Evolutionary conservation across 2,797 vertebrate genomes (phyloP).

Genomic region (Anguilla anguilla): DNA sequence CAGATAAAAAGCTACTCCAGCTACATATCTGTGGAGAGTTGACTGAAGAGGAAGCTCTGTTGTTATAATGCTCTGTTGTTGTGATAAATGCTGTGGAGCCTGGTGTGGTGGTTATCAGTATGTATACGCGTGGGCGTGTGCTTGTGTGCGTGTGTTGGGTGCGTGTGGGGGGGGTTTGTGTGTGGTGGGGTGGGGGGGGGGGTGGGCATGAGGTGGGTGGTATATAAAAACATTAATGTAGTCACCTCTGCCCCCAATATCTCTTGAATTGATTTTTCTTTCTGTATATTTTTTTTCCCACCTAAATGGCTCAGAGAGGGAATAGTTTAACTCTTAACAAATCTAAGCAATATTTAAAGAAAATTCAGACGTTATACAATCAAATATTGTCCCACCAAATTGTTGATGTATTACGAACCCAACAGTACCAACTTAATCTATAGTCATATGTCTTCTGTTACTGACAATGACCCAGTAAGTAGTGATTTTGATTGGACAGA

Average conservation of each 20-base stretch:
- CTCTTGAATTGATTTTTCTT: constrained; percentile 13
- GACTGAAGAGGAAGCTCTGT: background rate
- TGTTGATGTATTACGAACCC: background rate
- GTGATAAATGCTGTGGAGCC: background rate
- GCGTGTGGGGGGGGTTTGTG: background rate
- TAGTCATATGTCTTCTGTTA: background rate
- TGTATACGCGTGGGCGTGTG: background rate
- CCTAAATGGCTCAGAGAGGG: background rate
- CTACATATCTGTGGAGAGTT: background rate
- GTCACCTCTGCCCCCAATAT: constrained; percentile 5
- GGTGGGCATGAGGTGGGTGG: background rate
- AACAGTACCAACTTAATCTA: background rate
- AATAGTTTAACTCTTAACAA: background rate
- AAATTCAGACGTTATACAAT: background rate
- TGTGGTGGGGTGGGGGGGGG: background rate
- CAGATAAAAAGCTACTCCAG: background rate
- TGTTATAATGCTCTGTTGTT: background rate
- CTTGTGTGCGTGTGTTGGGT: constrained; percentile 14
- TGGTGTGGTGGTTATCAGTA: background rate
- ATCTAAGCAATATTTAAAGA: background rate
- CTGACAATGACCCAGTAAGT: background rate
- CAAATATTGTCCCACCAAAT: constrained; percentile 8
- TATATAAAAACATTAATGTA: constrained; percentile 6
- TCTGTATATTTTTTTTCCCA: constrained; percentile 12
- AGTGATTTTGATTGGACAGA: background rate